A percentile compares a stretch with the other conserved stretches of the same genome.
Evolutionary conservation across 2,888 invertebrate species (phyloP).

Genomic region (Chrysolina americana): DNA sequence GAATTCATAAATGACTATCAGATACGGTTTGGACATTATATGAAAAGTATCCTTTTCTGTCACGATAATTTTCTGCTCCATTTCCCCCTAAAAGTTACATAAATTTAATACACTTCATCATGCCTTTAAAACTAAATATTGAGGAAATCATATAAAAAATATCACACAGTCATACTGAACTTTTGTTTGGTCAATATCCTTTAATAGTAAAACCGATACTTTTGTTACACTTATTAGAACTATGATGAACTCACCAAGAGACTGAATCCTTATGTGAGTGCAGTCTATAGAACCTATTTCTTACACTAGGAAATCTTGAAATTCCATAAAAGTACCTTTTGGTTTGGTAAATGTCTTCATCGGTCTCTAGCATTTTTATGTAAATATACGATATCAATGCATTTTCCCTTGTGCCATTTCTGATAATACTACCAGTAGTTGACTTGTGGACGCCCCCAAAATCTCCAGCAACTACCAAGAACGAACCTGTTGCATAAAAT

Average conservation of each 20-base stretch:
- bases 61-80: neutral
- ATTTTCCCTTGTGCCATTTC: neutral
- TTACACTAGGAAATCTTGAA: neutral
- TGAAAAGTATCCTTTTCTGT: neutral
- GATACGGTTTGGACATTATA: slow-evolving; percentile 1
- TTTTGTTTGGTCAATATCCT: slow-evolving; percentile 7
- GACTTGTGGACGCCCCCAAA: slow-evolving; percentile 7
- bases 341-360: slow-evolving; percentile 5
- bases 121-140: slow-evolving; percentile 3
- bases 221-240: neutral
- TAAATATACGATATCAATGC: neutral
- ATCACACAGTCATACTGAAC: neutral
- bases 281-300: slow-evolving; percentile 6
- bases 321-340: neutral
- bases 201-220: neutral
- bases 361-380: slow-evolving; percentile 10
- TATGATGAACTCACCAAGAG: neutral
- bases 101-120: neutral
- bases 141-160: neutral
- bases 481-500: neutral
- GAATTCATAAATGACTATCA: slow-evolving; percentile 15
- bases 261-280: neutral
- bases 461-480: slow-evolving; percentile 8
- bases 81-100: neutral
- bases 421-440: slow-evolving; percentile 1